Evolutionary conservation across 2,797 vertebrate genomes (phyloP), one percentile per base, ranked within the genome.

Genomic region (Myripristis jacobus): DNA sequence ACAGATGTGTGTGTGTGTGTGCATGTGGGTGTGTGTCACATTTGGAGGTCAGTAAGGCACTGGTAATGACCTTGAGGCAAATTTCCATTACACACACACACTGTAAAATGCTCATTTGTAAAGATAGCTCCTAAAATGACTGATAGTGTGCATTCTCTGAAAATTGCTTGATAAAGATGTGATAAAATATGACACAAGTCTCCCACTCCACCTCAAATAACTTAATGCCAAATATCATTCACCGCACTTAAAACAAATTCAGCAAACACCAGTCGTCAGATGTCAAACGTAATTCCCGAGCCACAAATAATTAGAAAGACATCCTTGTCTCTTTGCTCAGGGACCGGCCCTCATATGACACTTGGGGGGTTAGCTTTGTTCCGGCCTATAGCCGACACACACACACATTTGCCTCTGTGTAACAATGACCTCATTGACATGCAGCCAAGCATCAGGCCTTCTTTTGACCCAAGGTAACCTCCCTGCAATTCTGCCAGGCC

Each of bases 381-480:
- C 2, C 4, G 41, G 13, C 21, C 4, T n/a, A 47, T 36, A 53
- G 10, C 21, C 36, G 5, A 38, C 11, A 36, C 6, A 29, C 27
- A 29, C 27, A n/a, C n/a, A n/a, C n/a, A n/a, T 50, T 6, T 50
- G 27, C 57, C 5, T 16, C 75, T 70, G 36, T 13, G 11, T 57
- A 69, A 72, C 58, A 86, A 72, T 58, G 72, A 66, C 53, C 59
- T 74, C 25, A 31, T 43, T 64, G 31, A 73, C 43, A 77, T 62
- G 62, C 48, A 43, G 27, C 18, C 41, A 38, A 15, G 0, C 36
- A n/a, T 65, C 43, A 55, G 43, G 15, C 66, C 38, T 43, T 38
- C 31, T 52, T 75, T 80, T 87, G 78, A 82, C 78, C 77, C 2
- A 24, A 47, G 1, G 61, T 84, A 81, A 87, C 85, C 86, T 76